Evolutionary conservation across 2,113 vertebrate species (phyloP).

Genomic region (Ancistrus triradiatus): DNA sequence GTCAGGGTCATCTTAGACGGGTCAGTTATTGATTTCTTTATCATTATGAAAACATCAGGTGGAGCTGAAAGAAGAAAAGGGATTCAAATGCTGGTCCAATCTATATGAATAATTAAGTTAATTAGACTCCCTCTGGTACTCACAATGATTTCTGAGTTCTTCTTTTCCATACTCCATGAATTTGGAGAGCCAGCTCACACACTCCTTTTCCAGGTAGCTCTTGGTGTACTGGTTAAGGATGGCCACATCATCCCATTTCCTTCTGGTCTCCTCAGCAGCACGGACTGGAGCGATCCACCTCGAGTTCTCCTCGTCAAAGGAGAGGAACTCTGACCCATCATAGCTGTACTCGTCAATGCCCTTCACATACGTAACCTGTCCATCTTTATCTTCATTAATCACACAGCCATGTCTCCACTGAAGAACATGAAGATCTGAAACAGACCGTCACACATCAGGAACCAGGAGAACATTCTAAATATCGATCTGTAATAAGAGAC

Average conservation of each 20-base stretch:
- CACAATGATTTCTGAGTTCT: neutral
- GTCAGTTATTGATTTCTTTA: neutral
- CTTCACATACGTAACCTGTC: neutral
- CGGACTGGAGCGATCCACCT: slow-evolving; percentile 34
- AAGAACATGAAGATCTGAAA: slow-evolving; percentile 43
- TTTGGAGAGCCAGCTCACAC: slow-evolving; percentile 42
- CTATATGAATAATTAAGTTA: too few relatives aligned
- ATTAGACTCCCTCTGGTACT: too few relatives aligned
- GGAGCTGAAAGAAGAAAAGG: slow-evolving; percentile 14
- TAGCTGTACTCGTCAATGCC: slow-evolving; percentile 46
- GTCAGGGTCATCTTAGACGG: slow-evolving; percentile 20
- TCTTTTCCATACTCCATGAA: slow-evolving; percentile 20
- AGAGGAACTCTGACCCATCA: slow-evolving; percentile 43
- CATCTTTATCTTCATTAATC: neutral
- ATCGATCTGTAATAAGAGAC: too few relatives aligned
- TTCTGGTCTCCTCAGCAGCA: slow-evolving; percentile 28
- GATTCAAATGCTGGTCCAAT: too few relatives aligned
- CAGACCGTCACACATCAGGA: neutral
- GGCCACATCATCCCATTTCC: slow-evolving; percentile 40
- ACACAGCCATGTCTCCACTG: slow-evolving; percentile 49
- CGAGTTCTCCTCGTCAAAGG: slow-evolving; percentile 30
- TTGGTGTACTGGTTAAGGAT: slow-evolving; percentile 48
- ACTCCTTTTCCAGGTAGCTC: slow-evolving; percentile 45
- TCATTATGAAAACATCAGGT: slow-evolving; percentile 15
- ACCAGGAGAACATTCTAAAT: too few relatives aligned